Base-by-base conservation (phyloP, 2,888 invertebrate species). In the Cryptocephalus moraei region DNA sequence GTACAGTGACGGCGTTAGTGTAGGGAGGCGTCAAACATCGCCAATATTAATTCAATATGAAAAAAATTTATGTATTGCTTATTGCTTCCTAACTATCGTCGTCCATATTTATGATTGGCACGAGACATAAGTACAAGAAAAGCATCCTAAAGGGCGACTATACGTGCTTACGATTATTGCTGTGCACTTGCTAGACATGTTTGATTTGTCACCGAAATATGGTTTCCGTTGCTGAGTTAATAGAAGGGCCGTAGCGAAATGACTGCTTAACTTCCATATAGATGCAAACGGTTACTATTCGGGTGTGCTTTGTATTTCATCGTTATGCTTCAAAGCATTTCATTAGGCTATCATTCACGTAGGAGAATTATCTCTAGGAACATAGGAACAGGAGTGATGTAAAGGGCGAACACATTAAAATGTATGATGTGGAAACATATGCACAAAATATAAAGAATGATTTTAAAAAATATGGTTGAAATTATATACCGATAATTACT, bases 251-350 rank as follows among this genome's bases (percentile, higher is more conserved):
- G 47, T 46, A 44, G 59, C 53, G 56, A 51, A 59, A 58, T 56
- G 56, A 56, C 58, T 61, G 56, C 52, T 64, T 62, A 56, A 57
- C 55, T 54, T 52, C 59, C 58, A 61, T 64, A 63, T 62, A 62
- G 56, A 64, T 64, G 65, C 63, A 64, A 65, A 65, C 63, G 60
- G 61, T 59, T 58, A 11, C 36, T 2, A 11, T 36, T 12, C 36
- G n/a, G 12, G 11, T 36, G 12, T 12, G 12, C 36, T 58, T 58
- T 60, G 60, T 65, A 65, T 64, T 62, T 64, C 61, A 62, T 62
- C 60, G 61, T 60, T 58, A 66, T 64, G 65, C 61, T 63, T 62
- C 66, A 66, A 66, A 65, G 66, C 66, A 63, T 65, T 66, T 66
- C 66, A 66, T 65, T 65, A 65, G 64, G 63, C 63, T 64, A 64